Base-by-base conservation (phyloP, 1,140 invertebrate genomes). In the Antheraea pernyi region DNA sequence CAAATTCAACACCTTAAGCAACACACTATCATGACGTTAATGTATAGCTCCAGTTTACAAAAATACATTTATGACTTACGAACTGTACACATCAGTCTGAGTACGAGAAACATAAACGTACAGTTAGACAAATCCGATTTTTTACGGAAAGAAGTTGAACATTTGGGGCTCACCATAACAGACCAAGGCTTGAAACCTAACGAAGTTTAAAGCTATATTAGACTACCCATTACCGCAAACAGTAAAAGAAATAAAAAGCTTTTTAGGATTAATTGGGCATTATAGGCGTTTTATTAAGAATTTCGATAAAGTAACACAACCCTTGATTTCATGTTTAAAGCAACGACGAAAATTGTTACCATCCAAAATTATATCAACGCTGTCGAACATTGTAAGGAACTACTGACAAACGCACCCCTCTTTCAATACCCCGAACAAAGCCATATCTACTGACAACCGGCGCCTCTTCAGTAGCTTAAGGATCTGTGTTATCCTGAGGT, bases 101-200 rank as follows among this genome's bases (percentile, higher is more conserved):
- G 37, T 6, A 39, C 37, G 9, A 39, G 5, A 9, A 79, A 84
- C 36, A 68, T 93, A 19, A 90, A 91, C 78, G 59, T 93, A 0
- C 86, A 91, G 73, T 71, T 83, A 16, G 81, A 81, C 61, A 93
- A 93, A 69, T 91, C 74, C 7, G 22, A 80, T 63, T 87, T 84
- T 74, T 30, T 78, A 5, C 59, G 75, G 53, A 82, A 75, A 48
- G 70, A 78, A 75, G 71, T 76, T 0, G 46, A 71, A 18, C 72
- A 75, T 19, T 70, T 78, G 72, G 76, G 77, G 59, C 79, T 84
- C 62, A 76, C 81, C 6, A 76, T 89, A 18, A 70, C 76, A 10
- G 53, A 37, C 22, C 65, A 83, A 13, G 83, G 85, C 0, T 19
- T 85, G 16, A 74, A 72, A 19, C 80, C 83, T 18, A 83, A 84